Evolutionary conservation across 2,113 vertebrate genomes (phyloP), one percentile per base, ranked within the genome.

Genomic region (Egretta garzetta): DNA sequence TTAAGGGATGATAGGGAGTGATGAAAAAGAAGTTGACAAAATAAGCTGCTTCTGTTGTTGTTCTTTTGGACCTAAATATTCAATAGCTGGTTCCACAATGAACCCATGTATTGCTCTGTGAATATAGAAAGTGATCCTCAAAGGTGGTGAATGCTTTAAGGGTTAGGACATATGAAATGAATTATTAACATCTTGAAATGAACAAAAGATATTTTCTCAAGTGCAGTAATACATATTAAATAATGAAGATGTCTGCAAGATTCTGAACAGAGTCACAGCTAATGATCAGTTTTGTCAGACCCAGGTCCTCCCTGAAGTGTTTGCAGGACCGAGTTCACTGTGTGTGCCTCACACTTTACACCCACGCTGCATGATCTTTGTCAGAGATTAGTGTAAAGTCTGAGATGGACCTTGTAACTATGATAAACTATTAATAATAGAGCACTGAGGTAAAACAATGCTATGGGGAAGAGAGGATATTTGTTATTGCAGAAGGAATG

Each of bases 91-190:
- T 27, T 93, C 21, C 21, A 43, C 24, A 58, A 37, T 39, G 28
- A 62, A 74, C 11, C 16, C 19, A 12, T 0, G 0, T 45, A 49
- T 32, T 59, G 14, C 35, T 56, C 9, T 24, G 6, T 0, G 5
- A 88, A 32, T 58, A 41, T 1, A 74, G 71, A 93, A 96, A 55
- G 28, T 43, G 33, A 70, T 55, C 67, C 37, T 92, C 45, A 74
- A 55, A 85, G 27, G 4, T 16, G 6, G 24, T 35, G 67, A 80
- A 74, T 39, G 55, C 16, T 55, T 71, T 50, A 50, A 70, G 66
- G 50, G 6, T 35, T 73, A 86, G 35, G 67, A 77, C n/a, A 30
- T 37, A 50, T 13, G 11, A 67, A 86, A 80, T 41, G 16, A 82
- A 62, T 68, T 83, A 73, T 35, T 92, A 83, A 77, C 23, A 33